Conservation (phyloP, 2,113 vertebrate genomes). For the Gymnobelideus leadbeateri region DNA sequence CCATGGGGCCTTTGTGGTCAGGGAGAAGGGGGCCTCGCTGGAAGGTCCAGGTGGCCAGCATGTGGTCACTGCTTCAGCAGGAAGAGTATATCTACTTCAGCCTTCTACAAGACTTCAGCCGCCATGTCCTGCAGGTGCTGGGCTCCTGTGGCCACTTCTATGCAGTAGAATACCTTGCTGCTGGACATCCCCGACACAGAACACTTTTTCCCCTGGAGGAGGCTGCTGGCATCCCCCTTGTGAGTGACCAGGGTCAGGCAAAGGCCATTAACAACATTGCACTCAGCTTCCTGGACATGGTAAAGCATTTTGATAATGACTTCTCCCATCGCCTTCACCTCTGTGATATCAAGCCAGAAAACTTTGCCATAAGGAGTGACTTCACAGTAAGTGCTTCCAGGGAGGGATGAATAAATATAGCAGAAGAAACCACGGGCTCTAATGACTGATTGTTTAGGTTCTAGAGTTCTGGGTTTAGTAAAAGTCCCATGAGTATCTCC, state of each 20-base stretch:
- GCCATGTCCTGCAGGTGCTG: conserved; percentile 91
- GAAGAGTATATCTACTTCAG: conserved; percentile 95
- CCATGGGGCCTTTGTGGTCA: conserved; percentile 87
- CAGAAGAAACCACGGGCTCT: fast-evolving
- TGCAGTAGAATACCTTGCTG: conserved; percentile 94
- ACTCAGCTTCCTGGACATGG: conserved; percentile 97
- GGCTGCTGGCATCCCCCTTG: conserved; percentile 38
- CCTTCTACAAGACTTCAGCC: conserved; percentile 93
- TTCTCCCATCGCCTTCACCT: conserved; percentile 96
- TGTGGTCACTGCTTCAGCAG: conserved; percentile 96
- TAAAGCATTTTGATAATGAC: conserved; percentile 94
- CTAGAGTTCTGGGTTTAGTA: not conserved
- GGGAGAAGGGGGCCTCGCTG: conserved; percentile 81
- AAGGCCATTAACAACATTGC: conserved; percentile 89
- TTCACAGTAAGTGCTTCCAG: conserved; percentile 89
- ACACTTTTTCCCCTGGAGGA: conserved; percentile 93
- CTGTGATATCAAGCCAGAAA: conserved; percentile 97
- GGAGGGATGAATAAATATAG: fast-evolving
- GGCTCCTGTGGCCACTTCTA: conserved; percentile 99
- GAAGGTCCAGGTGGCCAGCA: conserved; percentile 92
- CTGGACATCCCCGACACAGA: conserved; percentile 92
- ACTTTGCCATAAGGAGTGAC: conserved; percentile 96
- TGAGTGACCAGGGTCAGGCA: conserved; percentile 70
- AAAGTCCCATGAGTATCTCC: not conserved
- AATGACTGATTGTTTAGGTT: not conserved